Conservation (phyloP, 1,140 invertebrate genomes). For the Sitobion miscanthi region DNA sequence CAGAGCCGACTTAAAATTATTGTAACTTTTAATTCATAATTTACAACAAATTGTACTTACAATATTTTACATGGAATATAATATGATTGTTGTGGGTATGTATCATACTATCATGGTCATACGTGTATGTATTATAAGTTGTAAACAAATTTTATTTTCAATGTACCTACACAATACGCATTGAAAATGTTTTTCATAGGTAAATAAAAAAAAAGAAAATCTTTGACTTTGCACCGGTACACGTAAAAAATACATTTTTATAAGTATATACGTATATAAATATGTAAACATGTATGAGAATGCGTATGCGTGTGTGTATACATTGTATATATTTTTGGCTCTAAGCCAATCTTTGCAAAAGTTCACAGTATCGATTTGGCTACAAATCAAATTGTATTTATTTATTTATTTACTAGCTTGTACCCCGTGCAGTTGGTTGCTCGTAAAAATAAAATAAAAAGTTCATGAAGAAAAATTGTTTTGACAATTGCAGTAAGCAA, state of each 20-base stretch:
- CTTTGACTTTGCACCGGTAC: not conserved
- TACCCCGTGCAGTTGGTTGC: not conserved
- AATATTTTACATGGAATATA: too few species aligned
- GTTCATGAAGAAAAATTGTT: not conserved
- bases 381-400: slow-evolving; percentile 44
- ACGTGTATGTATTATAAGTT: not conserved
- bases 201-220: not conserved
- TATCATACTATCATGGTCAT: not conserved
- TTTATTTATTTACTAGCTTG: slow-evolving; percentile 7
- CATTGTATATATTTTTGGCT: slow-evolving; percentile 15
- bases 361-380: slow-evolving; percentile 33
- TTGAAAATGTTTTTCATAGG: not conserved
- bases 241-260: slow-evolving; percentile 5
- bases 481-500: not conserved
- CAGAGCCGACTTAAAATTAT: too few species aligned
- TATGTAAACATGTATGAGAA: too few species aligned
- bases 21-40: not conserved
- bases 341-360: not conserved
- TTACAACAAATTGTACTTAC: not conserved
- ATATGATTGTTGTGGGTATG: not conserved
- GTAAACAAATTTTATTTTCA: not conserved
- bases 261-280: not conserved
- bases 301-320: too few species aligned
- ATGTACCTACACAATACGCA: not conserved
- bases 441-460: slow-evolving; percentile 12